Base-by-base conservation (phyloP, 92 coral and sea anemone species). In the Bergia puertoricense region DNA sequence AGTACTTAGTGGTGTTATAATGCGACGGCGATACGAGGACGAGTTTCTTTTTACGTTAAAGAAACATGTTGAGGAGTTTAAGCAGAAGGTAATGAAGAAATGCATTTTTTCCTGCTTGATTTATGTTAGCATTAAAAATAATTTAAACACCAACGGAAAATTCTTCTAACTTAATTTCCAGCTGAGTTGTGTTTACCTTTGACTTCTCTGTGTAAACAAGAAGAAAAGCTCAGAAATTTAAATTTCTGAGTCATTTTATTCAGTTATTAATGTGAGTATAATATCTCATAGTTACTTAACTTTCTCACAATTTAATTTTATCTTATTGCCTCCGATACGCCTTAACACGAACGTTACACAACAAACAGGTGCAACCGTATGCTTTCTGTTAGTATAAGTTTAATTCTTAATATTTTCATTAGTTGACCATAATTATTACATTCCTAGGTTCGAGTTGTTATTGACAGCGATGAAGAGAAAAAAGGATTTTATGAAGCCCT, bases 11-110 rank as follows among this genome's bases (percentile, higher is more conserved):
- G 20, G 18, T 57, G 44, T 56, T 30, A 48, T 30, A 6, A 95
- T 95, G 98, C 77, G 85, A 59, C 96, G 98, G 42, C 92, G 93
- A 74, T 95, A 89, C 85, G 98, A 95, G 86, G 96, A 95, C 75
- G 98, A 95, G 85, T 91, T 82, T 86, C 89, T 89, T 11, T 90
- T 85, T 75, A 93, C 98, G 23, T 88, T 95, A 73, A 89, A 92
- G 45, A 93, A 95, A 77, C 98, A 95, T 81, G 91, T 95, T 16
- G 94, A 89, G 46, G 98, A 95, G 51, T 95, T 95, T 87, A 95
- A 93, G 86, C 93, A 92, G 50, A 95, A 95, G 98, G 98, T 95
- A 95, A 86, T 15, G 39, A 5, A 46, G 8, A 72, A 2, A 76
- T 30, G 30, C 75, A 14, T 74, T 10, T 51, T 18, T 59, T n/a